These are phyloP conservation scores for Ctenicera cuprea DNA, from an alignment of 2,888 invertebrate species.

Conservation along the genomic window DNA sequence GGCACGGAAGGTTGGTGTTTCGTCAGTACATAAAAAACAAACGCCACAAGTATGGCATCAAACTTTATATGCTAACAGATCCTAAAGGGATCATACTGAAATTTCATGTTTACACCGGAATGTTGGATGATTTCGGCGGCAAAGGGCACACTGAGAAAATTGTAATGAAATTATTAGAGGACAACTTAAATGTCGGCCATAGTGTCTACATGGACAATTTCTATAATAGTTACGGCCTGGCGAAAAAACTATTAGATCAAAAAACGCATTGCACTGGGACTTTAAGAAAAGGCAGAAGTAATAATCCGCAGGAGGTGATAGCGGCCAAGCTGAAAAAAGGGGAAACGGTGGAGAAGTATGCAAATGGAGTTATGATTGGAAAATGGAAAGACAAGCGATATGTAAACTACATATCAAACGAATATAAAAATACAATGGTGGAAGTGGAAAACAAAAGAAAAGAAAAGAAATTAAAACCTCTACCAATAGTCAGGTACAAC, in stretches of 20 bases:
- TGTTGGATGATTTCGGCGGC: background rate
- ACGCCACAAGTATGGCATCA: no score
- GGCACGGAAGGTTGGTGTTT: constrained; percentile 65
- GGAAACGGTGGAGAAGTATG: background rate
- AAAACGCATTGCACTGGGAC: constrained; percentile 16
- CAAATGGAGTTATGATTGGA: constrained; percentile 43
- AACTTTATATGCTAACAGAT: no score
- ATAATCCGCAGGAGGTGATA: background rate
- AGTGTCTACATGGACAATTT: constrained; percentile 14
- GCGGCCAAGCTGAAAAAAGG: background rate
- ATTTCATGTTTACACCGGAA: background rate
- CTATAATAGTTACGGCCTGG: background rate
- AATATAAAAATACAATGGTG: constrained; percentile 51
- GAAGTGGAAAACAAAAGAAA: constrained; percentile 37
- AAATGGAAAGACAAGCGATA: constrained; percentile 58
- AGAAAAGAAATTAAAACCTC: constrained; percentile 44
- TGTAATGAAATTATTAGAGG: background rate
- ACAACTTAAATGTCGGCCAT: background rate
- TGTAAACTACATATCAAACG: constrained; percentile 55
- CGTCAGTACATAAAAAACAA: no score
- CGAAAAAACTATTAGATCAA: background rate
- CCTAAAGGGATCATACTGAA: no score
- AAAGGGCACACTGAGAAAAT: background rate
- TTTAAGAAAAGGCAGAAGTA: background rate
- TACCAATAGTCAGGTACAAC: constrained; percentile 51